phyloP scores from a whole-genome alignment of 2,113 vertebrate genomes.

The Talpa occidentalis region DNA sequence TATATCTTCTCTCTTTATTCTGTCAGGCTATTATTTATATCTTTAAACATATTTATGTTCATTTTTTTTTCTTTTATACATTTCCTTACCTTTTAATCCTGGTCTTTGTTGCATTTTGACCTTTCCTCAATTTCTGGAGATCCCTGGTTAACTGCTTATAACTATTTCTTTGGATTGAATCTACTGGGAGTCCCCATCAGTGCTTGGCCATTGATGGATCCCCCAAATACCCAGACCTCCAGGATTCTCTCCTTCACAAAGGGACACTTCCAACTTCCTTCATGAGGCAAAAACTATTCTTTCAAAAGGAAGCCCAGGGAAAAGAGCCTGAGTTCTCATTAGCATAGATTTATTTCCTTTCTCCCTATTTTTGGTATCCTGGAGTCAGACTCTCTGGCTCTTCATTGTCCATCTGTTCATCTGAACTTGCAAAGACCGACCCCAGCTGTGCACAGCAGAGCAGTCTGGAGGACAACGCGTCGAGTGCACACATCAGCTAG shows the following conservation, averaged over 20 bases:
- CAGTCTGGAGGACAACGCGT: background rate
- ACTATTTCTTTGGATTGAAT: background rate
- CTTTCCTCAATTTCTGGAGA: background rate
- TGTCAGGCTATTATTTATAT: background rate
- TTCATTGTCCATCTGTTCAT: background rate
- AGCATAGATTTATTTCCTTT: background rate
- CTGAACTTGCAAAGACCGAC: no score
- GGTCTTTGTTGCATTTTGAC: background rate
- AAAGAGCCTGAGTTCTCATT: no score
- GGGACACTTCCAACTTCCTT: no score
- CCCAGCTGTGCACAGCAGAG: background rate
- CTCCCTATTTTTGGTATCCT: background rate
- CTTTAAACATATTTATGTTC: background rate
- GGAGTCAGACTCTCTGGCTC: background rate
- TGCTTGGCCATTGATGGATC: background rate
- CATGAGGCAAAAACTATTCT: background rate
- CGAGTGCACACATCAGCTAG: rapidly evolving
- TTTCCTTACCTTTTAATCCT: background rate
- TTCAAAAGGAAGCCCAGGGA: background rate
- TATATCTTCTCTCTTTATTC: background rate
- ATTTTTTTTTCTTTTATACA: background rate
- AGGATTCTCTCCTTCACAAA: background rate
- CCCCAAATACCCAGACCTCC: background rate
- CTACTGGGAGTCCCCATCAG: background rate
- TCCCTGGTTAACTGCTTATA: background rate